Evolutionary conservation across 2,888 invertebrate genomes (phyloP).

Genomic region (Mycogona germanica): DNA sequence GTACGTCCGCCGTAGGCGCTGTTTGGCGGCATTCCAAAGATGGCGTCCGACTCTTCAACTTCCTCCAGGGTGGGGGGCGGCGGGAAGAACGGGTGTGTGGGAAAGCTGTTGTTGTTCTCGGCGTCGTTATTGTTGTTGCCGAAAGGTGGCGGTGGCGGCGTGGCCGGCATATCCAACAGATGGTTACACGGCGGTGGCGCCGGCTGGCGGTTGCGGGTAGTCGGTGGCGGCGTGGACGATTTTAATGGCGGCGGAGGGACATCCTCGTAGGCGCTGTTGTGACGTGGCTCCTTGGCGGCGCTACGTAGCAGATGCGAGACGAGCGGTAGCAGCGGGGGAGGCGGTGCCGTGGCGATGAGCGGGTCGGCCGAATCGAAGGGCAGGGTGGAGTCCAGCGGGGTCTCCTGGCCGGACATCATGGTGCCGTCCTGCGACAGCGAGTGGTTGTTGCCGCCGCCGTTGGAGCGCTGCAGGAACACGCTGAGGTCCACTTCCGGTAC

Average conservation of each 20-base stretch:
- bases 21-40: constrained; percentile 17
- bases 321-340: constrained; percentile 7
- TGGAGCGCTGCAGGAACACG: constrained; percentile 16
- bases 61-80: constrained; percentile 15
- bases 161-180: not conserved
- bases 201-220: too few species aligned
- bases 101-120: constrained; percentile 6
- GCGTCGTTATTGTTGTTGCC: not conserved
- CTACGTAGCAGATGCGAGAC: not conserved
- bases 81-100: constrained; percentile 5
- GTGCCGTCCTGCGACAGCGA: constrained; percentile 8
- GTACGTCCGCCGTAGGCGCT: not conserved
- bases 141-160: not conserved
- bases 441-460: constrained; percentile 18
- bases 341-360: constrained; percentile 9
- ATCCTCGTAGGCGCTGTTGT: not conserved
- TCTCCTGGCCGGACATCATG: constrained; percentile 7
- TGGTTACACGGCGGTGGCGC: constrained; percentile 13
- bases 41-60: constrained; percentile 16
- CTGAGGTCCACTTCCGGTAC: constrained; percentile 21
- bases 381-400: constrained; percentile 13
- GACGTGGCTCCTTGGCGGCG: not conserved
- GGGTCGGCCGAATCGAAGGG: constrained; percentile 16
- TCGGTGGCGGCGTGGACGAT: constrained; percentile 8
- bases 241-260: not conserved